Percentiles rank a stretch among this genome's conserved stretches.
Conservation (phyloP, 2,888 invertebrate genomes). For the Gonocerus acuteangulatus region DNA sequence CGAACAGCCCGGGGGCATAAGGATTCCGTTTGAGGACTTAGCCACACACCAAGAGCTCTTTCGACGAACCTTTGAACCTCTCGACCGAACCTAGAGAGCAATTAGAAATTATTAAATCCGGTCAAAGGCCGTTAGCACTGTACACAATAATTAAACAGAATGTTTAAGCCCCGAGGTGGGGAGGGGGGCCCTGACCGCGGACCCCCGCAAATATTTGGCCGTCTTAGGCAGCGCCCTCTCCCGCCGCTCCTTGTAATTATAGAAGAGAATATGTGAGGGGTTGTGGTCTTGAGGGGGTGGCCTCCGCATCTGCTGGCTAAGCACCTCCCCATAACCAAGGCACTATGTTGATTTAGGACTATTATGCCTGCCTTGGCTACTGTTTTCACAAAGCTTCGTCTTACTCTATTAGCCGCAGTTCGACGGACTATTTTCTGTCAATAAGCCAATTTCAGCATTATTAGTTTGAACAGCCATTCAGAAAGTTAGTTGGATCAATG, state of each 20-base stretch:
- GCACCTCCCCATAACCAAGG: neutral
- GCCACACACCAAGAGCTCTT: too few species aligned
- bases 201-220: constrained; percentile 26
- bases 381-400: too few species aligned
- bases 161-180: constrained; percentile 9
- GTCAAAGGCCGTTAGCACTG: constrained; percentile 31
- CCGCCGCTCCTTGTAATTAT: constrained; percentile 14
- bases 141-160: constrained; percentile 35
- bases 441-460: too few species aligned
- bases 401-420: too few species aligned
- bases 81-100: constrained; percentile 24
- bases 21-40: too few species aligned
- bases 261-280: constrained; percentile 21
- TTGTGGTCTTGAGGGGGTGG: neutral
- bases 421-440: too few species aligned
- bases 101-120: constrained; percentile 36
- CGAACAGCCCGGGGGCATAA: too few species aligned
- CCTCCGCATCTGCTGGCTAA: neutral
- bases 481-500: too few species aligned
- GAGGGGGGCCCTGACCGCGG: constrained; percentile 7
- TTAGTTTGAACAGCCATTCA: too few species aligned
- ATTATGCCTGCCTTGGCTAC: neutral
- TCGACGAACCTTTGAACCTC: too few species aligned
- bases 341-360: constrained; percentile 20
- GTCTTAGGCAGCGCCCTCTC: constrained; percentile 10